Evolutionary conservation across 2,113 vertebrate genomes (phyloP).

Genomic region (Notechis scutatus): DNA sequence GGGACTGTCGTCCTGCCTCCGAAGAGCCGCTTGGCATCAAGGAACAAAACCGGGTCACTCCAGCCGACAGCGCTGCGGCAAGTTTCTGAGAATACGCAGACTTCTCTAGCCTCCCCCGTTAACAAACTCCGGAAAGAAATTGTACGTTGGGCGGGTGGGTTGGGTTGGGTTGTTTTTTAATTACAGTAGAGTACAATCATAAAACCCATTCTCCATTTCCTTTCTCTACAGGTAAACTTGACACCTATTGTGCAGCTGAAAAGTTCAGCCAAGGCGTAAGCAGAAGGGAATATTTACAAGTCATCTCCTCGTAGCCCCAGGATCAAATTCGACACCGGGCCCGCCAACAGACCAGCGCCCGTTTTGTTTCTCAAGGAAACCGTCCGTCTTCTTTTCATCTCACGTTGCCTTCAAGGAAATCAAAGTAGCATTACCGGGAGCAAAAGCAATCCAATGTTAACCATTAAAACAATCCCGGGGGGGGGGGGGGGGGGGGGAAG

Average conservation of each 20-base stretch:
- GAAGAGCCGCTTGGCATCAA: neutral
- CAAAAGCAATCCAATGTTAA: neutral
- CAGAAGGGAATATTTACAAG: neutral
- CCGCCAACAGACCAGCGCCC: neutral
- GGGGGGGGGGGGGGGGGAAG: no score
- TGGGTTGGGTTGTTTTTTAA: neutral
- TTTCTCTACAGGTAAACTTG: neutral
- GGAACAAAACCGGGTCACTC: constrained; percentile 9
- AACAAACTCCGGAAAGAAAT: neutral
- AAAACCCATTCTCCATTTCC: neutral
- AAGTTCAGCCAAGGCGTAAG: neutral
- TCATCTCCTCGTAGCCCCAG: neutral
- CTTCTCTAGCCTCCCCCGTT: neutral
- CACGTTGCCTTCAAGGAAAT: neutral
- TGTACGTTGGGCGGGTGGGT: neutral
- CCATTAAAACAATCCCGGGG: neutral
- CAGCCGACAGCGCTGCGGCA: neutral
- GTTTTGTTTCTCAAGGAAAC: neutral
- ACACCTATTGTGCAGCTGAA: neutral
- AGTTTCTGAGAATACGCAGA: neutral
- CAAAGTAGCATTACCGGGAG: neutral
- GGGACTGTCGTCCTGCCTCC: neutral
- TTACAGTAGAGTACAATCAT: neutral
- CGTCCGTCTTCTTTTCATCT: neutral
- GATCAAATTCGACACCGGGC: neutral